Conservation (phyloP, 37 sponge, comb jelly and placozoan genomes). For the Beroe forskalii region DNA sequence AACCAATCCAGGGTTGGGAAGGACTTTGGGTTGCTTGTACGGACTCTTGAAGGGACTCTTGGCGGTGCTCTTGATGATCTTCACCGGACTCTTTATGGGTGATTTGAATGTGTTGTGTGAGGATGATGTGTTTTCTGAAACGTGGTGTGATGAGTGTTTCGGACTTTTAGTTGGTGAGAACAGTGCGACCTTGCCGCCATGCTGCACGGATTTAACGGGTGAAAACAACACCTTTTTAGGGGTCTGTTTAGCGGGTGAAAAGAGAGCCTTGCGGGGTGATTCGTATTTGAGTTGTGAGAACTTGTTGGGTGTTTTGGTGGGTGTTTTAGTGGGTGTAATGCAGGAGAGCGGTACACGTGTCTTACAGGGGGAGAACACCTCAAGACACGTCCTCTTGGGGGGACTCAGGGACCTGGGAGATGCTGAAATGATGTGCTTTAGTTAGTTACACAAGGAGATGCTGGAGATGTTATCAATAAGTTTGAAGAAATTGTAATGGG, state of each 20-base stretch:
- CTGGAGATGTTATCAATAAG: too few relatives aligned
- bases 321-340: constrained; percentile 61
- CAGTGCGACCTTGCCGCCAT: too few relatives aligned
- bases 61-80: not conserved
- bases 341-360: constrained; percentile 27
- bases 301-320: constrained; percentile 4
- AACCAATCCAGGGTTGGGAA: constrained; percentile 12
- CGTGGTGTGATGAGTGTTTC: not conserved
- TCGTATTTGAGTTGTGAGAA: not conserved
- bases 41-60: constrained; percentile 62
- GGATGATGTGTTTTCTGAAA: not conserved
- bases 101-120: constrained; percentile 33
- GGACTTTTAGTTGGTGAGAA: constrained; percentile 23
- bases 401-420: constrained; percentile 27
- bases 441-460: not conserved
- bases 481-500: too few relatives aligned
- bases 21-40: constrained; percentile 40
- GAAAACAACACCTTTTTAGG: not conserved
- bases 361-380: not conserved
- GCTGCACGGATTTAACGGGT: not conserved
- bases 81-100: constrained; percentile 53
- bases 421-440: constrained; percentile 1
- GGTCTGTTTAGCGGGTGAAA: not conserved
- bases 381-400: constrained; percentile 6
- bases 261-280: constrained; percentile 24